Base-by-base conservation (phyloP, 2,113 vertebrate species). In the Tachysurus fulvidraco region DNA sequence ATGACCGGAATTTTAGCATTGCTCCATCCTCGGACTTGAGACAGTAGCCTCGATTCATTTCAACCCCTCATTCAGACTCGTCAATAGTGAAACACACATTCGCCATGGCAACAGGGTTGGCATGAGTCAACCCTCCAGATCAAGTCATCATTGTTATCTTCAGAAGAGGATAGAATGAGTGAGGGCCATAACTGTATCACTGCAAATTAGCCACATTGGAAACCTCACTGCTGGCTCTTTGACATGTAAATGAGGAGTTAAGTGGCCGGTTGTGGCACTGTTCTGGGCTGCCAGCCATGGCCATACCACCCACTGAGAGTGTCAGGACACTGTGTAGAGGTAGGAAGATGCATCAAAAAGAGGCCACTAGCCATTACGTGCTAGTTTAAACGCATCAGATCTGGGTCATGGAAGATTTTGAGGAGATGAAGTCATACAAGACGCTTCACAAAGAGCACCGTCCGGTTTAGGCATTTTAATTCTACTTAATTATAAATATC, bases 161-260 rank as follows among this genome's bases (percentile, higher is more conserved):
- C 89, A 41, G 14, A 85, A 88, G 90, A 89, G 90, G 91, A 90
- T 90, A 91, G 92, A 92, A 93, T 90, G 92, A 90, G 90, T 91
- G 91, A 91, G 60, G 88, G 89, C 93, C 92, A 92, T 94, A 94
- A 96, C 94, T 96, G 94, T 93, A 94, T 94, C 92, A 90, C 93
- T 85, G 83, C 93, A 95, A 95, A 94, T 95, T 95, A 93, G 91
- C 91, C 89, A 91, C 93, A 94, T 92, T 94, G 94, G 94, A 91
- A 90, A 90, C 88, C 83, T 87, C 89, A 91, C 89, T 91, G 89
- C 88, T 81, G 88, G 36, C 73, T 86, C 94, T 94, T 95, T 96
- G 92, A 95, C 92, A 96, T 95, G 94, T 89, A 94, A 95, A 96
- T 95, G 92, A 94, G 93, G 91, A 92, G 93, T 91, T 91, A 92